A percentile compares a stretch with the other conserved stretches of the same genome.
Conservation (phyloP, 2,888 invertebrate genomes). For the Leptopilina syphax region DNA sequence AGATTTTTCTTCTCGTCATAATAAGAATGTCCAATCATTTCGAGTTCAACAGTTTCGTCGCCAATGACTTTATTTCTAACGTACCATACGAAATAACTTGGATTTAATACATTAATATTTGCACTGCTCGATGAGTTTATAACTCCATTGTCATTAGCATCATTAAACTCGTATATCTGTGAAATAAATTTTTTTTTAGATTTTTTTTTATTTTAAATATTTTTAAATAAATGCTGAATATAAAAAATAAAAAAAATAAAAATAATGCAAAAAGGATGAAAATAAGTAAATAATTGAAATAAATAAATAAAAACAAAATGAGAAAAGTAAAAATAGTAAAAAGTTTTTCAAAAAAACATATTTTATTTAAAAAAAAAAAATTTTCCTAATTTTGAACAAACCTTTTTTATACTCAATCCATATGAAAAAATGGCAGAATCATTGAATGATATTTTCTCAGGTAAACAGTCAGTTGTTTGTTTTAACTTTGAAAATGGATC, state of each 20-base stretch:
- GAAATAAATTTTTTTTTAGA: neutral
- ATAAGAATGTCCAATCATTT: conserved; percentile 66
- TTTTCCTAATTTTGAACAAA: conserved; percentile 65
- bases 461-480: conserved; percentile 35
- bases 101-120: conserved; percentile 72
- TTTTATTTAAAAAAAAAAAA: neutral
- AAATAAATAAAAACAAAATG: too few species aligned
- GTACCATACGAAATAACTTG: conserved; percentile 75
- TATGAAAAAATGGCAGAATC: conserved; percentile 79
- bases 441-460: conserved; percentile 40
- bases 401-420: conserved; percentile 81
- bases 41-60: conserved; percentile 73
- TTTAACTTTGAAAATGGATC: conserved; percentile 47
- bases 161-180: conserved; percentile 81
- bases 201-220: too few species aligned
- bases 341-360: too few species aligned
- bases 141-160: conserved; percentile 78
- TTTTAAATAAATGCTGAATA: too few species aligned
- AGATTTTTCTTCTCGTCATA: conserved; percentile 65
- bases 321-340: too few species aligned
- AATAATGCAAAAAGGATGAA: too few species aligned
- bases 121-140: conserved; percentile 68
- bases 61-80: conserved; percentile 67
- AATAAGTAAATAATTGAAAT: too few species aligned
- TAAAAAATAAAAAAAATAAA: too few species aligned